Evolutionary conservation across 2,113 vertebrate species (phyloP).

Genomic region (Chiloscyllium plagiosum): DNA sequence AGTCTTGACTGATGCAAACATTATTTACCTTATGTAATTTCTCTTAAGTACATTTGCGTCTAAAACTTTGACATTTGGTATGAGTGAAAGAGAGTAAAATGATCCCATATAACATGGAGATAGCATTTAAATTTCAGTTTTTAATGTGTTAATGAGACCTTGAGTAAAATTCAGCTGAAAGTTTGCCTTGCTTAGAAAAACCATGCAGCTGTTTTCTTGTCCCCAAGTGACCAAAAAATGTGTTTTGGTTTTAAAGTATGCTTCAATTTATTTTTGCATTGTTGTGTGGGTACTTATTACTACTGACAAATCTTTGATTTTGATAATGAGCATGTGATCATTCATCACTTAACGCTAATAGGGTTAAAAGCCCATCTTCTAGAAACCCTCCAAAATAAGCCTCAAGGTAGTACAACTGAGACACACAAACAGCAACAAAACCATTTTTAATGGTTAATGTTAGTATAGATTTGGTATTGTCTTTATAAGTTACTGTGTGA

Average conservation of each 20-base stretch:
- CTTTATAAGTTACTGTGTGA: neutral
- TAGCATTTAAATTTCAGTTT: neutral
- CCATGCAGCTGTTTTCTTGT: neutral
- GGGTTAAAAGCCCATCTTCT: neutral
- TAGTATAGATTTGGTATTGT: neutral
- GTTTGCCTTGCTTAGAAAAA: neutral
- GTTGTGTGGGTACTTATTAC: neutral
- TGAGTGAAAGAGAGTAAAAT: neutral
- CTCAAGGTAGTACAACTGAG: neutral
- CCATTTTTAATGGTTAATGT: neutral
- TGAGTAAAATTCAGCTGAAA: neutral
- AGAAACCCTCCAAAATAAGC: neutral
- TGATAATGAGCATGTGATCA: neutral
- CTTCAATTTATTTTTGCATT: neutral
- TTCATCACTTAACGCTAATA: neutral
- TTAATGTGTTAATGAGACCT: neutral
- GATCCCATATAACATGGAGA: neutral
- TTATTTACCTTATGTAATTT: neutral
- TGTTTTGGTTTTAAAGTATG: neutral
- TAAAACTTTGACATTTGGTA: neutral
- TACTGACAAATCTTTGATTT: neutral
- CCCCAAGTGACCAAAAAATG: neutral
- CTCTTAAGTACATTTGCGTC: neutral
- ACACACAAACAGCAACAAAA: neutral
- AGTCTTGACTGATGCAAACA: neutral